A percentile compares a stretch with the other conserved stretches of the same genome.
These are phyloP conservation scores for Amblyopsis rosae DNA, from an alignment of 2,113 vertebrate species.

Conservation along the genomic window DNA sequence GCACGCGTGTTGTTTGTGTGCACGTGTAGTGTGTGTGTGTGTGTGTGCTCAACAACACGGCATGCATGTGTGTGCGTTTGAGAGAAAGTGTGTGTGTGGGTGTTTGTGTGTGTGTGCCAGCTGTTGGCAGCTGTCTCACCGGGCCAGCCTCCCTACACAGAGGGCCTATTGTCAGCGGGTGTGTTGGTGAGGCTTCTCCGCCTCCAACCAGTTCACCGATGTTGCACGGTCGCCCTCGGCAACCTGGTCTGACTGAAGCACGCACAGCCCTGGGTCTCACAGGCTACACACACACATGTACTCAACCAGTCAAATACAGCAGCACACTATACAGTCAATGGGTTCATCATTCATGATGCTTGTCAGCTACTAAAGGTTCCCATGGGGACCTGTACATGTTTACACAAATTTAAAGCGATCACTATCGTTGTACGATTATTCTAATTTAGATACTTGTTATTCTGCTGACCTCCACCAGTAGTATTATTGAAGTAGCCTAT, in stretches of 20 bases:
- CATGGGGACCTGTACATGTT: background rate
- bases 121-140: slow-evolving; percentile 69
- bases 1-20: background rate
- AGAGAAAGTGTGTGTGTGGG: background rate
- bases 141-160: slow-evolving; percentile 69
- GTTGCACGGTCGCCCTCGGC: slow-evolving; percentile 20
- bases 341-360: no score
- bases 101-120: slow-evolving; percentile 54
- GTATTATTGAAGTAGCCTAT: no score
- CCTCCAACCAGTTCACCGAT: slow-evolving; percentile 17
- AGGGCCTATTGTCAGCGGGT: slow-evolving; percentile 66
- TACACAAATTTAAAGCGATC: no score
- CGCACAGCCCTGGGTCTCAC: background rate
- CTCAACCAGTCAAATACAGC: background rate
- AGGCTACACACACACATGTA: no score
- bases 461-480: no score
- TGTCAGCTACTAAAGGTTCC: no score
- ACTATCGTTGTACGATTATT: no score
- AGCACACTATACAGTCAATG: background rate
- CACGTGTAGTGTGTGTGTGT: no score
- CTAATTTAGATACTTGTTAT: no score
- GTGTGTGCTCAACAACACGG: no score
- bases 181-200: slow-evolving; percentile 54
- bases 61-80: no score
- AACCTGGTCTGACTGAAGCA: slow-evolving; percentile 21